A percentile compares a stretch with the other conserved stretches of the same genome.
Evolutionary conservation across 2,113 vertebrate species (phyloP).

Genomic region (Trichomycterus rosablanca): DNA sequence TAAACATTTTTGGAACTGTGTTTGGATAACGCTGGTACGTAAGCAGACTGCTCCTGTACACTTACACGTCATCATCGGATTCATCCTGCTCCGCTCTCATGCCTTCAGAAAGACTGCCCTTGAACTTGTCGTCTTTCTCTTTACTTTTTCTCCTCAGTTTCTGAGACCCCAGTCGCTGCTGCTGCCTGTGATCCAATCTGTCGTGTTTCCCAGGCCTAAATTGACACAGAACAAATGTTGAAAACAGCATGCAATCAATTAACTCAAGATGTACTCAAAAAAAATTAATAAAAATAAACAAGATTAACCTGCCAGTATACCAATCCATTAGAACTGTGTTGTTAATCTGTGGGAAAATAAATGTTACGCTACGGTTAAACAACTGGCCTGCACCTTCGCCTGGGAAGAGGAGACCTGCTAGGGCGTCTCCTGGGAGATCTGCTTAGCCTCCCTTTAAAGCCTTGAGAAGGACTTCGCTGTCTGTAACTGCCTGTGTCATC

Average conservation of each 20-base stretch:
- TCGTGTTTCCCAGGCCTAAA: conserved; percentile 72
- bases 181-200: conserved; percentile 77
- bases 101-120: conserved; percentile 96
- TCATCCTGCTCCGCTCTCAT: conserved; percentile 95
- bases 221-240: background rate
- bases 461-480: conserved; percentile 61
- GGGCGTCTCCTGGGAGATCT: conserved; percentile 78
- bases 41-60: no score
- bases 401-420: conserved; percentile 77
- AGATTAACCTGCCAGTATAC: no score
- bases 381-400: conserved; percentile 72
- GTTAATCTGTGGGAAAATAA: no score
- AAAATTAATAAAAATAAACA: no score
- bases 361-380: no score
- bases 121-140: conserved; percentile 92
- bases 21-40: no score
- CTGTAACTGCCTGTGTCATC: conserved; percentile 57
- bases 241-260: no score
- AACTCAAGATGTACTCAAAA: no score
- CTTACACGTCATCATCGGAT: conserved; percentile 92
- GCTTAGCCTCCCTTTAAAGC: conserved; percentile 56
- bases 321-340: no score
- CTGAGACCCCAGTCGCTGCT: conserved; percentile 79
- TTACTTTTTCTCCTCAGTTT: conserved; percentile 77
- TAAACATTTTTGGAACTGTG: no score